phyloP scores from a whole-genome alignment of 2,888 invertebrate species.

The Latrodectus elegans region DNA sequence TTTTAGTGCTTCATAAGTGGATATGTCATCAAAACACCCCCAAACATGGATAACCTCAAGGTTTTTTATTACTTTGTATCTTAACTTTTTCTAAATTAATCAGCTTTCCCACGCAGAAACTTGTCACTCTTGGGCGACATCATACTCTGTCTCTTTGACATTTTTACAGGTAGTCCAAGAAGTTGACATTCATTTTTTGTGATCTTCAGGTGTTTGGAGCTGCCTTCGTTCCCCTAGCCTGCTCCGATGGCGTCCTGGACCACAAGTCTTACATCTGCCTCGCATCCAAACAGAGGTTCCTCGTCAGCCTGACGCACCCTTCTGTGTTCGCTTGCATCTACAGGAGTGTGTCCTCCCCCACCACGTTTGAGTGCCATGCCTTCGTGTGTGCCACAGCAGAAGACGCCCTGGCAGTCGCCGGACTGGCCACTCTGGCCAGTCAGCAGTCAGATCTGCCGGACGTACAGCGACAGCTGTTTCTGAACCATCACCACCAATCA shows the following conservation, averaged over 20 bases:
- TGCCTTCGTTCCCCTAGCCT: conserved; percentile 71
- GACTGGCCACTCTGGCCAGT: conserved; percentile 33
- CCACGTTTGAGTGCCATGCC: conserved; percentile 70
- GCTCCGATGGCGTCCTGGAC: conserved; percentile 70
- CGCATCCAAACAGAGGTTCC: conserved; percentile 69
- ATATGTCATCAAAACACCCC: too few species aligned
- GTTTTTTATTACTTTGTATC: too few species aligned
- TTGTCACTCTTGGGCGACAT: too few species aligned
- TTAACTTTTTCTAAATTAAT: too few species aligned
- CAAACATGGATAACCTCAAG: too few species aligned
- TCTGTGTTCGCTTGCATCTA: conserved; percentile 71
- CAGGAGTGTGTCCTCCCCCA: conserved; percentile 66
- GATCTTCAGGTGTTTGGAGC: conserved; percentile 63
- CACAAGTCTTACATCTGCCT: conserved; percentile 67
- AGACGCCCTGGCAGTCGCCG: conserved; percentile 69
- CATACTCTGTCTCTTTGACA: too few species aligned
- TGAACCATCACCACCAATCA: neutral
- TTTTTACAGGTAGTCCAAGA: too few species aligned
- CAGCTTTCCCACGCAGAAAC: too few species aligned
- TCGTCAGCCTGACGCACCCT: conserved; percentile 70
- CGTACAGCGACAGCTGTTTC: conserved; percentile 72
- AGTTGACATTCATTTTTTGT: neutral
- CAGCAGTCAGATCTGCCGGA: conserved; percentile 15
- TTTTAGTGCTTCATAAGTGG: too few species aligned
- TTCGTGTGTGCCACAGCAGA: conserved; percentile 70